Percentiles rank a stretch among this genome's conserved stretches.
Evolutionary conservation across 2,888 invertebrate species (phyloP).

Genomic region (Temnothorax rugatulus): DNA sequence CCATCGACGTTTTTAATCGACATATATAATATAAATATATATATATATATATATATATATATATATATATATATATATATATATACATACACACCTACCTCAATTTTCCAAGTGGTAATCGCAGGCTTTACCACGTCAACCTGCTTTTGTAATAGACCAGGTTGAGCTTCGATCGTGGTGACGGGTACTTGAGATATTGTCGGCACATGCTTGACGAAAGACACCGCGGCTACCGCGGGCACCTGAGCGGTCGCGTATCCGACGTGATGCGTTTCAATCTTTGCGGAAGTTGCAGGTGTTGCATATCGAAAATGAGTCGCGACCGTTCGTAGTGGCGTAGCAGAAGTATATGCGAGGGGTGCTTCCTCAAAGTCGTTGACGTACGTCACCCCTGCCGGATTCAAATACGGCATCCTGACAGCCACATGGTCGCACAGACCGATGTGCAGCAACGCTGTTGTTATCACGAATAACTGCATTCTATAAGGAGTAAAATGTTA

Average conservation of each 20-base stretch:
- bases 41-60: too few relatives aligned
- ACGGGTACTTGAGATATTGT: not conserved
- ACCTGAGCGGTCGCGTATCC: not conserved
- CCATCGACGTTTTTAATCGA: not conserved
- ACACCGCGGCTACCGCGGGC: not conserved
- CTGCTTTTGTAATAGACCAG: not conserved
- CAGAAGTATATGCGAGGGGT: not conserved
- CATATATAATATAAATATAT: too few relatives aligned
- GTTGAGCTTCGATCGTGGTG: not conserved
- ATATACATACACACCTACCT: not conserved
- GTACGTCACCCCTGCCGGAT: slow-evolving; percentile 8
- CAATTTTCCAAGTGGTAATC: not conserved
- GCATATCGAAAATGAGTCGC: not conserved
- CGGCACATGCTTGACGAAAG: not conserved
- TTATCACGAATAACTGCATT: slow-evolving; percentile 14
- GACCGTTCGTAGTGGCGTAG: not conserved
- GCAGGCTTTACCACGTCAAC: slow-evolving; percentile 3
- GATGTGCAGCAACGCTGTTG: not conserved
- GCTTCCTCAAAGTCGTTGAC: not conserved
- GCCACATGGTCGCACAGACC: not conserved
- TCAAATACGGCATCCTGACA: slow-evolving; percentile 1
- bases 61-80: too few relatives aligned
- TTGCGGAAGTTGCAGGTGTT: not conserved
- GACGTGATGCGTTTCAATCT: not conserved
- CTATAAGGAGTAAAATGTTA: not conserved